phyloP scores from a whole-genome alignment of 2,888 invertebrate genomes.

The Parnassius apollo region DNA sequence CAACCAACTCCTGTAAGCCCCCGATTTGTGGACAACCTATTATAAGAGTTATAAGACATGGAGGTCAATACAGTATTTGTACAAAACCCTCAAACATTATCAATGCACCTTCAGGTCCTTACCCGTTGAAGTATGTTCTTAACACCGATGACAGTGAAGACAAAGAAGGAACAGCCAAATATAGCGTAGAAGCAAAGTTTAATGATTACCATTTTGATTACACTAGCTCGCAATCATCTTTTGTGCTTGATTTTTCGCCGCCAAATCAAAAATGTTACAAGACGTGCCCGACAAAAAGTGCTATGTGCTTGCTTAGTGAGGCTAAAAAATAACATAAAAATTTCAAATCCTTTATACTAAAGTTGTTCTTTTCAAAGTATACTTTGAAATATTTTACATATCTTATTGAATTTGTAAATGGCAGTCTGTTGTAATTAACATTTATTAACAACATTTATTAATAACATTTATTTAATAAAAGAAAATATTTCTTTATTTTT shows the following conservation, averaged over 20 bases:
- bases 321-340: constrained; percentile 12
- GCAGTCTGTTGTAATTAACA: too few relatives aligned
- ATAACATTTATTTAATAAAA: too few relatives aligned
- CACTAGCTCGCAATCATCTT: constrained; percentile 68
- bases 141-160: constrained; percentile 44
- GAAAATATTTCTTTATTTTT: too few relatives aligned
- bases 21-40: constrained; percentile 48
- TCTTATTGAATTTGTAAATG: too few relatives aligned
- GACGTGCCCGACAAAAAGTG: constrained; percentile 55
- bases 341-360: neutral
- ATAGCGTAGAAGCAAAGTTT: constrained; percentile 68
- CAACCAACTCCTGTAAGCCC: constrained; percentile 46
- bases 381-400: too few relatives aligned
- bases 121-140: constrained; percentile 69
- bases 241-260: constrained; percentile 68
- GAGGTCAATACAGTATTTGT: constrained; percentile 64
- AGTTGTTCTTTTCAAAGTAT: neutral
- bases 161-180: constrained; percentile 39
- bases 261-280: constrained; percentile 58
- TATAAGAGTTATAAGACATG: constrained; percentile 63
- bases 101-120: constrained; percentile 66
- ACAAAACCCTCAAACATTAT: constrained; percentile 65
- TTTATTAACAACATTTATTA: too few relatives aligned
- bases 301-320: constrained; percentile 43
- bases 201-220: constrained; percentile 73